Base-by-base conservation (phyloP, 2,113 vertebrate species). In the Colius striatus region DNA sequence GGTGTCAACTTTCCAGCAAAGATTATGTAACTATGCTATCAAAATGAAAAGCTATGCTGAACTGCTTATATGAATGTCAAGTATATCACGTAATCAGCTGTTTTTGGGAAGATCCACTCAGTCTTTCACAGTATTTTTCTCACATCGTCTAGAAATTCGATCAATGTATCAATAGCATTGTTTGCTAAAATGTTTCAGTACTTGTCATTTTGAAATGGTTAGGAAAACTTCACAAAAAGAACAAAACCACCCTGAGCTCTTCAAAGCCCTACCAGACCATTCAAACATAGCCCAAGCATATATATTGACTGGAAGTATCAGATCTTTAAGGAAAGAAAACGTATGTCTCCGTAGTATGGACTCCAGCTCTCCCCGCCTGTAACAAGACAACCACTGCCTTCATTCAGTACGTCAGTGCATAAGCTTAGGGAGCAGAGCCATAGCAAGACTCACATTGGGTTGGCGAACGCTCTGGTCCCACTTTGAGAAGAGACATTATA, bases 161-260 rank as follows among this genome's bases (percentile, higher is more conserved):
- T 41, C 38, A 41, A 41, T 41, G 38, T 41, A 41, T 41, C 38
- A 41, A 75, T 16, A 74, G 9, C 29, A 88, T 19, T 50, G n/a
- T 45, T 84, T 60, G 23, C 20, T 80, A 43, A 10, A 38, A 13
- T 36, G 29, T 79, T 92, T 58, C 5, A 38, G 16, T 58, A 90
- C 80, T 4, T 67, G 21, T 26, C 0, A 73, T 60, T 75, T 72
- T 38, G 73, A 77, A 93, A 50, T 5, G 3, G 10, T 57, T 61
- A 73, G 45, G 13, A 92, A 81, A 93, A 62, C 5, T 65, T 85
- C 0, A 26, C 11, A 22, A 71, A 62, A 65, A 14, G 82, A 55
- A 0, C 0, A 3, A 84, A 75, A 55, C 11, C 3, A 30, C 15
- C 63, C 12, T 29, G 13, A 38, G 5, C 2, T 17, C 14, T 82